Base-by-base conservation (phyloP, 2,888 invertebrate species). In the Orthonychiurus folsomi region DNA sequence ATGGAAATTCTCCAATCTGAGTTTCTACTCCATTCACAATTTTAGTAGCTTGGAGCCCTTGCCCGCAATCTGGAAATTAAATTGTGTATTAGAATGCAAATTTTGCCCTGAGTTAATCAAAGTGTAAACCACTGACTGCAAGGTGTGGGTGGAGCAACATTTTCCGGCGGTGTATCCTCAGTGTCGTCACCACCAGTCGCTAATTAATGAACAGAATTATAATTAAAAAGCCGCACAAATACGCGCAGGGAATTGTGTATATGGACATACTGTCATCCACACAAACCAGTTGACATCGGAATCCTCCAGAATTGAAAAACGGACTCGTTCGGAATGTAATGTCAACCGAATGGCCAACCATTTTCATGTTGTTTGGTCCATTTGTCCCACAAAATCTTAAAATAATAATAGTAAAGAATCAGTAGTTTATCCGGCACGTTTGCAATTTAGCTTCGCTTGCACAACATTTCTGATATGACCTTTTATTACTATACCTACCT, bases 31-130 rank as follows among this genome's bases (percentile, higher is more conserved):
- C 73, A 9, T 63, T 63, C 1, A 69, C 63, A 9, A 73, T 63
- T 62, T 66, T 70, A 5, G 47, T 50, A 3, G 24, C 57, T 1
- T 60, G 56, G 3, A 53, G 50, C 3, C 54, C 59, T 48, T 59
- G 61, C 15, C 72, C 72, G 59, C 72, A 72, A 12, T 59, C 71
- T 69, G 27, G 5, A n/a, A n/a, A n/a, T n/a, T n/a, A n/a, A n/a
- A n/a, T n/a, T n/a, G n/a, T n/a, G n/a, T n/a, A n/a, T n/a, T n/a
- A n/a, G n/a, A n/a, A n/a, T n/a, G n/a, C n/a, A n/a, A n/a, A n/a
- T n/a, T n/a, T n/a, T n/a, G n/a, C n/a, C n/a, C n/a, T n/a, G n/a
- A n/a, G n/a, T n/a, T n/a, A n/a, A n/a, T n/a, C n/a, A n/a, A n/a
- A n/a, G n/a, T n/a, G n/a, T n/a, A n/a, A n/a, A n/a, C n/a, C n/a